Evolutionary conservation across 2,888 invertebrate genomes (phyloP), one percentile per base, ranked within the genome.

Genomic region (Xestoiulus laeticollis): DNA sequence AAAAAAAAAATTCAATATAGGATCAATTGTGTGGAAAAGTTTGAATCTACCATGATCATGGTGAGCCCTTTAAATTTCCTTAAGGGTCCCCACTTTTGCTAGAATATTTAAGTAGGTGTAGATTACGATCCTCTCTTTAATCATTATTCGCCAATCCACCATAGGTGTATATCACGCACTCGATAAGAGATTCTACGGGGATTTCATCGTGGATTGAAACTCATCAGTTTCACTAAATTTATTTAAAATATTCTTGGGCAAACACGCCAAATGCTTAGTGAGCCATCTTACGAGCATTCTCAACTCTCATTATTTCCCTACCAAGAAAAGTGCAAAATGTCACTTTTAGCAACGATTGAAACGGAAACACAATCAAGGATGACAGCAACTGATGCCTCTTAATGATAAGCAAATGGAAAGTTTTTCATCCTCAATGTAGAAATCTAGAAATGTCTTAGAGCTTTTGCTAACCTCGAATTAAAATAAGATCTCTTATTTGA

Each of bases 281-380:
- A 53, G 19, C n/a, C 53, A 53, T 5, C 53, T 53, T 53, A 53
- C 53, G 53, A 53, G 53, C n/a, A 53, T 53, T 53, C 53, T 53
- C 53, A 19, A 53, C 53, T 53, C 53, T 53, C 53, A 53, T 53
- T 53, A 53, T 53, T n/a, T 53, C 19, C n/a, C n/a, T n/a, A 53
- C 53, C 53, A 19, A 53, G 53, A 53, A 53, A 53, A 53, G 53
- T 53, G 53, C 53, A 53, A 53, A 53, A n/a, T 53, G 53, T 53
- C 53, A 53, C 53, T 53, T 53, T 53, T 19, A n/a, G 53, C 53
- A 53, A 53, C 53, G 53, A 53, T 53, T 53, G 53, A 53, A 53
- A 53, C 53, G 53, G 53, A 53, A 53, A 53, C 53, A 53, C 53
- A 53, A 53, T 53, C 53, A 53, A 53, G 53, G n/a, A 53, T 53